Percentiles rank a stretch among this genome's conserved stretches.
These are phyloP conservation scores for Helarctos malayanus DNA, from an alignment of 2,797 vertebrate genomes.

Conservation along the genomic window DNA sequence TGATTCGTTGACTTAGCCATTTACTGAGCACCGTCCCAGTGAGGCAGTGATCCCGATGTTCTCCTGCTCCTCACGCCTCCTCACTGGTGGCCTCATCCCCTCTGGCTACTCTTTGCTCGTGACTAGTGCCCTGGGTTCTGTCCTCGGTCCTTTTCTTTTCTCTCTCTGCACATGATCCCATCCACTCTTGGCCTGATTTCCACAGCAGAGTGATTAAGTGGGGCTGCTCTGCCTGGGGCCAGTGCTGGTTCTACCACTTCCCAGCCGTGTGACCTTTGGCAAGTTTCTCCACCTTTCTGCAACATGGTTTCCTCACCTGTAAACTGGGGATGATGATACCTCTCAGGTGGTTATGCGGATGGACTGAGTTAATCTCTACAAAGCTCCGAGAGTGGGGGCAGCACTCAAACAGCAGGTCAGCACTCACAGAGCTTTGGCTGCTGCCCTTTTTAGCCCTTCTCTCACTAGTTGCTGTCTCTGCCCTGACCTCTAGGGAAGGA, in stretches of 20 bases:
- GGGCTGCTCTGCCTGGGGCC: background rate
- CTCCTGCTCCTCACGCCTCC: background rate
- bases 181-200: background rate
- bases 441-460: background rate
- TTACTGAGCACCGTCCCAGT: rapidly evolving
- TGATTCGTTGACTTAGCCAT: background rate
- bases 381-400: background rate
- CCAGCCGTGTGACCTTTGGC: constrained; percentile 24
- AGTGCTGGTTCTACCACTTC: background rate
- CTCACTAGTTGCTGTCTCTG: background rate
- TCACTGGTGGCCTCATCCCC: background rate
- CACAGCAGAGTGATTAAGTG: background rate
- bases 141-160: constrained; percentile 57
- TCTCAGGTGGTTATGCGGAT: background rate
- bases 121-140: constrained; percentile 9
- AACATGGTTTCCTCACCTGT: background rate
- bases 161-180: background rate
- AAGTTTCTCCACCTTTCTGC: background rate
- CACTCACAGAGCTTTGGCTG: background rate
- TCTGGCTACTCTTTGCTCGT: background rate
- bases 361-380: background rate
- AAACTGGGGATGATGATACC: background rate
- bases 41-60: rapidly evolving
- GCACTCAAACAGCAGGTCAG: background rate
- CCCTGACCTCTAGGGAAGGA: background rate